These are phyloP conservation scores for Carpatolechia fugitivella DNA, from an alignment of 2,888 invertebrate species.

Conservation along the genomic window DNA sequence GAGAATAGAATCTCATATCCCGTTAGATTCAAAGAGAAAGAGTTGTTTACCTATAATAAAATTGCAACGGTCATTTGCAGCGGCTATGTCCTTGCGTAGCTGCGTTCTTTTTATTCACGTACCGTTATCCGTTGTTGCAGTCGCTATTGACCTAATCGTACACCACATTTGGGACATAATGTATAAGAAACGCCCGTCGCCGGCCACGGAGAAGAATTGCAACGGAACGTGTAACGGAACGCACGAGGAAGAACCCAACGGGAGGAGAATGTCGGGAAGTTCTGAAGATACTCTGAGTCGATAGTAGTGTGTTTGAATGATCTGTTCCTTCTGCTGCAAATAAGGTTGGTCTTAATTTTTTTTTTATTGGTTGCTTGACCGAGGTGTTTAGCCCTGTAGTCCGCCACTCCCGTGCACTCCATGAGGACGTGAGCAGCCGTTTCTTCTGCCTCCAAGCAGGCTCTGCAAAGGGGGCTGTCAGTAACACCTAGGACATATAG, in stretches of 20 bases:
- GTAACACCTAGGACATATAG: too few relatives aligned
- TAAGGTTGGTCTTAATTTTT: not conserved
- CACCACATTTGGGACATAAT: slow-evolving; percentile 99
- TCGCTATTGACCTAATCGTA: slow-evolving; percentile 99
- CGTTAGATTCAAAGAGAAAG: not conserved
- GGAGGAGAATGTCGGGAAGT: slow-evolving; percentile 63
- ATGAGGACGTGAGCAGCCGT: too few relatives aligned
- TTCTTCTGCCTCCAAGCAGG: too few relatives aligned
- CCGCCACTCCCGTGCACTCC: too few relatives aligned
- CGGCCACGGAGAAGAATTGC: slow-evolving; percentile 31
- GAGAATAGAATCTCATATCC: too few relatives aligned
- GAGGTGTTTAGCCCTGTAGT: too few relatives aligned
- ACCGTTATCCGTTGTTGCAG: slow-evolving; percentile 85
- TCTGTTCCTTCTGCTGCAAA: slow-evolving; percentile 8
- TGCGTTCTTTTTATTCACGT: slow-evolving; percentile 22
- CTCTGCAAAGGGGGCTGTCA: too few relatives aligned
- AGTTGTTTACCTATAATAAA: slow-evolving; percentile 10
- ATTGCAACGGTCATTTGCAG: slow-evolving; percentile 45
- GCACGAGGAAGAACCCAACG: slow-evolving; percentile 55
- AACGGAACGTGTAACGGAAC: slow-evolving; percentile 60
- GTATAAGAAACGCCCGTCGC: slow-evolving; percentile 70
- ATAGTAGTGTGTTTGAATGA: slow-evolving; percentile 41
- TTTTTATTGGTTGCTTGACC: not conserved
- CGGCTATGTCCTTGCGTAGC: slow-evolving; percentile 79
- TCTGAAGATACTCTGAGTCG: slow-evolving; percentile 76